Evolutionary conservation across 1,140 invertebrate genomes (phyloP).

Genomic region (Bombus superbus): DNA sequence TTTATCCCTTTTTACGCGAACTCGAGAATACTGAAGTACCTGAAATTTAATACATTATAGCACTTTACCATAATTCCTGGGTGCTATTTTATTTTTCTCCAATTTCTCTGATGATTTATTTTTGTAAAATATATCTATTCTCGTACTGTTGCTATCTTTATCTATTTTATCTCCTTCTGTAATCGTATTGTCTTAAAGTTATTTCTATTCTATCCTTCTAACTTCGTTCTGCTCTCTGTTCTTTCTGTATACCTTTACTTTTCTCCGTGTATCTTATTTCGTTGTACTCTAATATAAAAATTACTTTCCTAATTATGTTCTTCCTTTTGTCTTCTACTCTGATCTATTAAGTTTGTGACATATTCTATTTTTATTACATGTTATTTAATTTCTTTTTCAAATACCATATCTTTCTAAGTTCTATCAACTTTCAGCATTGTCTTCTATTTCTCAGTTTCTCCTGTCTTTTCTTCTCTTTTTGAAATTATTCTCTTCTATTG

Average conservation of each 20-base stretch:
- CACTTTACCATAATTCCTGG: not conserved
- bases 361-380: not conserved
- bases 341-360: slow-evolving; percentile 8
- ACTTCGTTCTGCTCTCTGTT: not conserved
- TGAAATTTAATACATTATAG: slow-evolving; percentile 14
- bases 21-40: slow-evolving; percentile 11
- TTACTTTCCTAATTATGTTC: slow-evolving; percentile 2
- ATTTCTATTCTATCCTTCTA: not conserved
- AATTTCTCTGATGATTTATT: slow-evolving; percentile 6
- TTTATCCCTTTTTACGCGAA: not conserved
- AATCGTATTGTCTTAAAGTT: not conserved
- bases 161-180: not conserved
- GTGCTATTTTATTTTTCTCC: slow-evolving; percentile 8
- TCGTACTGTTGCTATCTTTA: not conserved
- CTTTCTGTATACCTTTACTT: not conserved
- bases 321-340: not conserved
- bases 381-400: slow-evolving; percentile 4
- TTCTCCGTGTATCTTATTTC: not conserved
- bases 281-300: not conserved
- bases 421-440: not conserved
- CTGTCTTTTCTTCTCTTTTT: not conserved
- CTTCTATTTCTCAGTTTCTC: not conserved
- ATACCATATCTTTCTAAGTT: not conserved
- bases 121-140: not conserved
- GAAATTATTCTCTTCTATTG: slow-evolving; percentile 1